Conservation (phyloP, 35 echinoderm and acorn worm genomes). For the Heliocidaris tuberculata region DNA sequence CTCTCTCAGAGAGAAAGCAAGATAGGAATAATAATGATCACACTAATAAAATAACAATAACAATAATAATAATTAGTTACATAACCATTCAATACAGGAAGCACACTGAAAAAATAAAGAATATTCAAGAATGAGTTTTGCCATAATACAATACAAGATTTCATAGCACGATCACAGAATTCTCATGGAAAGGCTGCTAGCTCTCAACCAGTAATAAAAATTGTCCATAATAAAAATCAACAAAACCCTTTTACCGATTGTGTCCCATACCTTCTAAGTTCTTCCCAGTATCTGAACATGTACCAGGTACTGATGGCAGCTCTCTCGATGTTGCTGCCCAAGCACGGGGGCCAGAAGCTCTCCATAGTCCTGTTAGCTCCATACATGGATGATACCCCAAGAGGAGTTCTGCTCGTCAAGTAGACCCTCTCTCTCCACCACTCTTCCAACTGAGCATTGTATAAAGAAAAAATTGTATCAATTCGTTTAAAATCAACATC, state of each 20-base stretch:
- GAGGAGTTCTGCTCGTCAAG: constrained; percentile 57
- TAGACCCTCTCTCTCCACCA: constrained; percentile 93
- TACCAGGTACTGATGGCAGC: constrained; percentile 41
- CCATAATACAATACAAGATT: too few species aligned
- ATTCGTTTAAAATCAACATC: too few species aligned
- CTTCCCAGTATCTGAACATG: constrained; percentile 24
- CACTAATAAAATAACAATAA: not conserved
- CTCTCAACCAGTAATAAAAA: too few species aligned
- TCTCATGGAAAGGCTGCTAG: too few species aligned
- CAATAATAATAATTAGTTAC: too few species aligned
- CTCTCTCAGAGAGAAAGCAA: too few species aligned
- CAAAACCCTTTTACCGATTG: too few species aligned
- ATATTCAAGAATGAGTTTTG: too few species aligned
- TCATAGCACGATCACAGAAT: too few species aligned
- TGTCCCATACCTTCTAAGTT: constrained; percentile 27
- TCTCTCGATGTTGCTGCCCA: constrained; percentile 29
- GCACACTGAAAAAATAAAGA: too few species aligned
- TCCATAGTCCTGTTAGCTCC: constrained; percentile 43
- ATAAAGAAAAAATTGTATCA: not conserved
- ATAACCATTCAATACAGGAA: too few species aligned
- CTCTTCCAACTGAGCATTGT: constrained; percentile 65
- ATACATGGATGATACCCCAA: constrained; percentile 43
- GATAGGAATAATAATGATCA: not conserved
- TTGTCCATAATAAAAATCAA: too few species aligned
- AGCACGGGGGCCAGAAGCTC: constrained; percentile 40